Evolutionary conservation across 2,113 vertebrate species (phyloP), one percentile per base, ranked within the genome.

Genomic region (Oncorhynchus clarkii): DNA sequence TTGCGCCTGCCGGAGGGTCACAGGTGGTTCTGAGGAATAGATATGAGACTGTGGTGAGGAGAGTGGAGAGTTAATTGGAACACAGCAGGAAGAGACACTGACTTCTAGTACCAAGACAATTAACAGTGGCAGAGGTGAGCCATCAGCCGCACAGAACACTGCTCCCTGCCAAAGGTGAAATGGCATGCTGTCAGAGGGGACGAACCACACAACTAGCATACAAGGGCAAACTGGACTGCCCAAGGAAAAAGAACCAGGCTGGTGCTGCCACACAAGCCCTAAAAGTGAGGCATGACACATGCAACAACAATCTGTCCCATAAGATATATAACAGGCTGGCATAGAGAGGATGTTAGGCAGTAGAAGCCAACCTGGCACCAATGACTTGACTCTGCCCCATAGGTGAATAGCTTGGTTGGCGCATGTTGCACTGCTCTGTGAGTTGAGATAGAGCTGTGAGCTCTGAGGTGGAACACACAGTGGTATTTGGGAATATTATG

Each of bases 141-240:
- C 18, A 68, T 16, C 14, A 14, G 14, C 14, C 8, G 9, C 31
- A 34, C 67, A 34, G 26, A 34, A 34, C 6, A 34, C 67, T 34
- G 67, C 67, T 45, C 31, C 18, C 67, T 39, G 67, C 67, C 67
- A 68, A 18, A 68, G 67, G 67, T 68, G 67, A 68, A 68, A 27
- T 68, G 3, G 67, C 31, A 31, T 3, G 31, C 67, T 68, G 67
- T 27, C 67, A 68, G 27, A 29, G 31, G 18, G 67, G 13, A 16
- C 2, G 71, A 70, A 73, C 74, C 75, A 71, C 67, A 51, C 49
- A 71, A 74, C 39, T 71, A 66, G 39, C 39, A 45, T 45, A 45
- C 39, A 45, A 45, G 27, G 70, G 48, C 22, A 77, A 80, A 69
- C 66, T 76, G 65, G 18, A 5, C n/a, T 80, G 77, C 78, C 71